phyloP scores from a whole-genome alignment of 1,140 invertebrate genomes.

The Neuroterus valhalla region DNA sequence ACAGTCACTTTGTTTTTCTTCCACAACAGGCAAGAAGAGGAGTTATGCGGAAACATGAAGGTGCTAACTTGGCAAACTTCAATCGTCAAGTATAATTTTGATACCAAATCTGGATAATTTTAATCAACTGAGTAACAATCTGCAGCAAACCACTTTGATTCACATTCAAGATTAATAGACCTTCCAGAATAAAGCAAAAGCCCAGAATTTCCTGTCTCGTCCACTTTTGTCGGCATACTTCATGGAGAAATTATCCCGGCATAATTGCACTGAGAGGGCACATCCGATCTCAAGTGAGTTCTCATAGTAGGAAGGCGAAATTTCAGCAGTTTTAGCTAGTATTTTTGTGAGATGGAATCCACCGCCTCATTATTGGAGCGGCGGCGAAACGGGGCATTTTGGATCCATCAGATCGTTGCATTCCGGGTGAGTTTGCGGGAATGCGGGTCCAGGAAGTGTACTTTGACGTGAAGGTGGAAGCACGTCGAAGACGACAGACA shows the following conservation, averaged over 20 bases:
- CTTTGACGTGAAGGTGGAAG: conserved; percentile 33
- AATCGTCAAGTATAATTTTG: too few relatives aligned
- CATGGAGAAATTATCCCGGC: conserved; percentile 13
- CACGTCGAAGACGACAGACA: conserved; percentile 38
- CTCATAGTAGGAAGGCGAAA: not conserved
- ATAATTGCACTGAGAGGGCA: not conserved
- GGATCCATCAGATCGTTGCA: conserved; percentile 5
- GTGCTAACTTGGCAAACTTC: too few relatives aligned
- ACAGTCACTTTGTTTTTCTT: too few relatives aligned
- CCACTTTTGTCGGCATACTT: not conserved
- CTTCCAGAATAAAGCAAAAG: too few relatives aligned
- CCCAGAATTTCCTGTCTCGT: too few relatives aligned
- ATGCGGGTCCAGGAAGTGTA: not conserved
- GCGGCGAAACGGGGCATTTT: not conserved
- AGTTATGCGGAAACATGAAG: too few relatives aligned
- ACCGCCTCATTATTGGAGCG: not conserved
- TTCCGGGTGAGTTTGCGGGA: not conserved
- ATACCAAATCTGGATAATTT: too few relatives aligned
- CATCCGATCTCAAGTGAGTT: not conserved
- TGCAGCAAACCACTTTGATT: too few relatives aligned
- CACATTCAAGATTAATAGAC: too few relatives aligned
- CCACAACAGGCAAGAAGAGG: too few relatives aligned
- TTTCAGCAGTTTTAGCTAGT: not conserved
- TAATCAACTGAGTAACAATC: too few relatives aligned
- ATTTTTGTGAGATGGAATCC: too few relatives aligned